Conservation (phyloP, 2,113 vertebrate genomes). For the Sinocyclocheilus rhinocerous region DNA sequence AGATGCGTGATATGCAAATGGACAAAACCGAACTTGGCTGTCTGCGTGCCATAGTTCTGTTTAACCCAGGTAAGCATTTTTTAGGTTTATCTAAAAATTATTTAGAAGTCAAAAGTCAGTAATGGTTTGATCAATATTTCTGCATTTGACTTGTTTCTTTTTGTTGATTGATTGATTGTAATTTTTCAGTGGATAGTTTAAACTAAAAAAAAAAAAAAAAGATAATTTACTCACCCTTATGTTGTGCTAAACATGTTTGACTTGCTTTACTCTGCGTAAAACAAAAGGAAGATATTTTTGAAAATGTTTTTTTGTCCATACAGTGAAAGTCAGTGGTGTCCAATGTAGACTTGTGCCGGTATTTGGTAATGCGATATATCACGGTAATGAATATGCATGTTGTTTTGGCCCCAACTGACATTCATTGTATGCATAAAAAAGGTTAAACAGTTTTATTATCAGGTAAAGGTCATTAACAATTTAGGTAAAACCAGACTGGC, state of each 20-base stretch:
- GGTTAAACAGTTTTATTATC: neutral
- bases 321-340: neutral
- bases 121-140: neutral
- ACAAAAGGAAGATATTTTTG: neutral
- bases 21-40: constrained; percentile 85
- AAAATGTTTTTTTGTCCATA: neutral
- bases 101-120: neutral
- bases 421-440: too few species aligned
- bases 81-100: neutral
- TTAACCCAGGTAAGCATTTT: constrained; percentile 81
- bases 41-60: constrained; percentile 90
- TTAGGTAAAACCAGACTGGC: neutral
- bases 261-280: too few species aligned
- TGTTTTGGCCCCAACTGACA: neutral
- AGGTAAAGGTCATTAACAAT: neutral
- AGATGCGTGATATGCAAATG: constrained; percentile 86
- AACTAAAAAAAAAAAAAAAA: too few species aligned
- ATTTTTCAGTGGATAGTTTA: too few species aligned
- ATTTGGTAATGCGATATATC: too few species aligned
- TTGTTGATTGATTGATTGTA: neutral
- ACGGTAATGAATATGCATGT: too few species aligned
- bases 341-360: too few species aligned
- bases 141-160: neutral
- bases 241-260: neutral
- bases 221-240: neutral